Base-by-base conservation (phyloP, 2,888 invertebrate species). In the Marronus borbonicus region DNA sequence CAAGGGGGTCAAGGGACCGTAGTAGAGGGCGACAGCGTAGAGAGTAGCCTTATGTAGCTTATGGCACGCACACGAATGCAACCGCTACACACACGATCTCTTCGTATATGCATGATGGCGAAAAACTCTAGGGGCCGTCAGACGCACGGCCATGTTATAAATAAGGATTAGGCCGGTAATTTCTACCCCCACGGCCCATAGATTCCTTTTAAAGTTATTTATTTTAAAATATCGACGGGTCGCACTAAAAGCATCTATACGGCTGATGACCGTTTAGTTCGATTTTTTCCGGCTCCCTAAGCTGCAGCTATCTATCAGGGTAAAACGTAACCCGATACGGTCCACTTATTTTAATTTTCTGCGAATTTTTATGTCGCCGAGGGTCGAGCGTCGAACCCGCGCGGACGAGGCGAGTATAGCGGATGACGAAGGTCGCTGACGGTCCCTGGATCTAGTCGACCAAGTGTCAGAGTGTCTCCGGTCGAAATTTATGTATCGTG, bases 311-410 rank as follows among this genome's bases (percentile, higher is more conserved):
- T 64, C 50, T 66, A 55, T 49, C 28, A 50, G 66, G 24, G 60
- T 76, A 65, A 72, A 74, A 79, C 78, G 84, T 81, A 85, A 85
- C 83, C 82, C 84, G 87, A 87, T 86, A 88, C 87, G 88, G 88
- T 88, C 87, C 89, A 88, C 88, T 89, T 88, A 88, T 88, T 88
- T 88, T 88, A 88, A 88, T 88, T 88, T 88, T 87, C 86, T 84
- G 20, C 85, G 84, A 86, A 84, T 85, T 87, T 87, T 86, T 86
- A 85, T 86, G 83, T 70, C 70, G 70, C 55, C 20, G 14, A 55
- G 70, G 70, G 52, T 52, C 28, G 69, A 50, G 20, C 55, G 70
- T 44, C 31, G 55, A 55, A 70, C 55, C 55, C 68, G 44, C 17
- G 20, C 10, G 24, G 49, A 52, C 5, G 24, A 24, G 24, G n/a